Conservation (phyloP, 2,797 vertebrate species). For the Spea hammondii region DNA sequence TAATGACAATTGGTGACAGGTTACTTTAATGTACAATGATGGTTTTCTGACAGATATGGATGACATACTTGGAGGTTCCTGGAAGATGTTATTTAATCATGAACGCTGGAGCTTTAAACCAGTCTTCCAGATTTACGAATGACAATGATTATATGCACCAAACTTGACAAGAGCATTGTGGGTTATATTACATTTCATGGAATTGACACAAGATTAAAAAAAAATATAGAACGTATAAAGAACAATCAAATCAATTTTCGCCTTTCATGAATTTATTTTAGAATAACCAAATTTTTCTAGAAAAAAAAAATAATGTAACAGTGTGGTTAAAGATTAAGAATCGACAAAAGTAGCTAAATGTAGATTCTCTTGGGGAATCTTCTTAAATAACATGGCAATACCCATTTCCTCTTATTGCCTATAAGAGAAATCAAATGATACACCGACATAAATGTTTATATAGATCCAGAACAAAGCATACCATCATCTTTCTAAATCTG, state of each 20-base stretch:
- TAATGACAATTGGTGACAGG: slow-evolving; percentile 65
- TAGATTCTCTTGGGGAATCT: too few relatives aligned
- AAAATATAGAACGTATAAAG: slow-evolving; percentile 1
- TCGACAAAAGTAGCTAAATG: too few relatives aligned
- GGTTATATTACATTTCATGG: slow-evolving; percentile 18
- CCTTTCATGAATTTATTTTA: neutral
- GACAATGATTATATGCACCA: slow-evolving; percentile 51
- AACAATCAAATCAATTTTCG: neutral
- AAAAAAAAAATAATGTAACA: too few relatives aligned
- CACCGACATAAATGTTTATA: neutral
- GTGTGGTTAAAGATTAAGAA: too few relatives aligned
- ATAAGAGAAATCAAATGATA: too few relatives aligned
- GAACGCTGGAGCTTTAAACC: slow-evolving; percentile 60
- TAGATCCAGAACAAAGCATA: neutral
- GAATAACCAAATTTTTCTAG: too few relatives aligned
- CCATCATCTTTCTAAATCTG: neutral
- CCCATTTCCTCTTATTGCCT: too few relatives aligned
- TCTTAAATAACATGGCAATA: too few relatives aligned
- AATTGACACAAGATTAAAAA: slow-evolving; percentile 34
- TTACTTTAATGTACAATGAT: slow-evolving; percentile 64
- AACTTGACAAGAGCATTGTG: slow-evolving; percentile 53
- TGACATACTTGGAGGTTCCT: slow-evolving; percentile 60
- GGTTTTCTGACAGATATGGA: slow-evolving; percentile 72
- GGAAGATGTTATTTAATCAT: slow-evolving; percentile 68
- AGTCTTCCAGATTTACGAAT: slow-evolving; percentile 57